Evolutionary conservation across 2,888 invertebrate genomes (phyloP).

Genomic region (Corbicula japonica): DNA sequence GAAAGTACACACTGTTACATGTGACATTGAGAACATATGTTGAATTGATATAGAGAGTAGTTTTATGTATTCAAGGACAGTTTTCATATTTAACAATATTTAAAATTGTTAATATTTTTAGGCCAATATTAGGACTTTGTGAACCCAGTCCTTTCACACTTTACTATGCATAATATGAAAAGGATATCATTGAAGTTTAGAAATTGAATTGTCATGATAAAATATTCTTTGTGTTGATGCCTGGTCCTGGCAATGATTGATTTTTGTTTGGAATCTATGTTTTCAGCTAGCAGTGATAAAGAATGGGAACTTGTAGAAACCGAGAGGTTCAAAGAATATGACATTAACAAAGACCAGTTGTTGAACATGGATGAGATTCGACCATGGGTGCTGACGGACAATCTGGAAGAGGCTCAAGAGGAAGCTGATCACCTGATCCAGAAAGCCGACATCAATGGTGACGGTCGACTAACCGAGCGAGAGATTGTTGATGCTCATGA

Average conservation of each 20-base stretch:
- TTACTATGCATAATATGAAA: background rate
- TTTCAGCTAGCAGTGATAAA: constrained; percentile 67
- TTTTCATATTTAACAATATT: background rate
- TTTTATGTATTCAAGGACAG: constrained; percentile 4
- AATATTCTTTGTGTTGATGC: background rate
- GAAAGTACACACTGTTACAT: background rate
- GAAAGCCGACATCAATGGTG: constrained; percentile 87
- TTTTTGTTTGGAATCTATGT: background rate
- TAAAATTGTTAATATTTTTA: background rate
- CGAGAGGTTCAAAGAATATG: constrained; percentile 88
- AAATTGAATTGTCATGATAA: background rate
- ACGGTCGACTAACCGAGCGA: constrained; percentile 94
- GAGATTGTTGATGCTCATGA: constrained; percentile 98
- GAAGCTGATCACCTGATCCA: constrained; percentile 95
- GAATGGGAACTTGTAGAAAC: constrained; percentile 77
- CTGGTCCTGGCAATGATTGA: background rate
- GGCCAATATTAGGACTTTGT: background rate
- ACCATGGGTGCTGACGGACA: constrained; percentile 94
- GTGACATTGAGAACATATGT: constrained; percentile 3
- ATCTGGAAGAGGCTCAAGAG: constrained; percentile 94
- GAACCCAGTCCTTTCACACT: background rate
- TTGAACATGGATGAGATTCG: constrained; percentile 93
- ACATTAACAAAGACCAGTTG: constrained; percentile 93
- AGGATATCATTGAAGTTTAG: background rate
- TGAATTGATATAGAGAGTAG: too few species aligned